Percentiles rank a stretch among this genome's conserved stretches.
Evolutionary conservation across 2,797 vertebrate genomes (phyloP).

Genomic region (Chelon auratus): DNA sequence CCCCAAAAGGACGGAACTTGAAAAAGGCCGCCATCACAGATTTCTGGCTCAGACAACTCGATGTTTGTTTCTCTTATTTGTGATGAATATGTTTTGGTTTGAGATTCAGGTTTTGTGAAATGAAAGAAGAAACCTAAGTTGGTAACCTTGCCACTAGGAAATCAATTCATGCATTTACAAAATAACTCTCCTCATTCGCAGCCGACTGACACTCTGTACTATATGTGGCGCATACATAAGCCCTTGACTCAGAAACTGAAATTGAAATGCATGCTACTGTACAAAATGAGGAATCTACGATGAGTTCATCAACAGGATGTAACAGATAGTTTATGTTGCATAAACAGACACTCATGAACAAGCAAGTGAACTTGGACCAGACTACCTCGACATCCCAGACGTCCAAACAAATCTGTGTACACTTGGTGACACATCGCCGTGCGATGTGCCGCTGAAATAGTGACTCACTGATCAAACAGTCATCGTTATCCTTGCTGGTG

Average conservation of each 20-base stretch:
- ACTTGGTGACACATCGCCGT: constrained; percentile 42
- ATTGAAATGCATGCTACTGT: constrained; percentile 29
- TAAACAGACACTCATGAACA: constrained; percentile 66
- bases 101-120: neutral
- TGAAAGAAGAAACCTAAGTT: neutral
- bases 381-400: constrained; percentile 41
- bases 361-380: constrained; percentile 45
- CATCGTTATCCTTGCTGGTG: constrained; percentile 15
- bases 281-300: constrained; percentile 23
- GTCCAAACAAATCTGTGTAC: constrained; percentile 68
- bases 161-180: too few species aligned
- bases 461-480: constrained; percentile 53
- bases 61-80: too few species aligned
- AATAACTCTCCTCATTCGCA: too few species aligned
- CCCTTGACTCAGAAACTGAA: neutral
- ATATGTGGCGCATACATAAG: neutral
- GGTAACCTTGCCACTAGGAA: too few species aligned
- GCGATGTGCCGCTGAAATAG: constrained; percentile 14
- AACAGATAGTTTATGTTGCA: constrained; percentile 42
- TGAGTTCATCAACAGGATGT: constrained; percentile 58
- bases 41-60: too few species aligned
- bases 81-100: neutral
- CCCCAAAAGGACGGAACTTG: neutral
- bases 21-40: too few species aligned
- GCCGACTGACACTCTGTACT: neutral